Conservation (phyloP, 2,888 invertebrate genomes). For the Cerastis rubricosa region DNA sequence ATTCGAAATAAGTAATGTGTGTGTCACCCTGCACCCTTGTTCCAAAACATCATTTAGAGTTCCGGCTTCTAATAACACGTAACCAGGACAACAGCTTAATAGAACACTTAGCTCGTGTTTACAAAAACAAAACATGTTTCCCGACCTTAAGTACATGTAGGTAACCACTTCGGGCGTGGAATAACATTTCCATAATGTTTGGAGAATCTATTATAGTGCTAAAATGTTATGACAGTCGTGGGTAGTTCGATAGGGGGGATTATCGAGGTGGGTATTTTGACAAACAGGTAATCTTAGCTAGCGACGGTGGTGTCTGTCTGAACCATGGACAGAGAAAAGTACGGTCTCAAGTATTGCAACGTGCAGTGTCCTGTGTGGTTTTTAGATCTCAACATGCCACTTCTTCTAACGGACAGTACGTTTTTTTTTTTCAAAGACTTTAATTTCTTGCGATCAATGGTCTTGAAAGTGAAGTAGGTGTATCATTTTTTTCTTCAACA, state of each 20-base stretch:
- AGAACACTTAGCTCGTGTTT: conserved; percentile 28
- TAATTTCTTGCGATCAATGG: neutral
- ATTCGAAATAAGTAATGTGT: neutral
- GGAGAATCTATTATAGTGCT: conserved; percentile 19
- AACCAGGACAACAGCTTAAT: conserved; percentile 13
- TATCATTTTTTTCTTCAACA: no score
- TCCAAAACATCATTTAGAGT: conserved; percentile 5
- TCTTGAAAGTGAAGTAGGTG: no score
- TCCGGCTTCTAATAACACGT: conserved; percentile 39
- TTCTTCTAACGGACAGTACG: neutral
- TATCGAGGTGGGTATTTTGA: neutral
- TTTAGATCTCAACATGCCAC: conserved; percentile 6
- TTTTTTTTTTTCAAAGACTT: neutral
- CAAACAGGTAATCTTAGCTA: neutral
- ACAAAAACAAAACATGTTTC: conserved; percentile 51
- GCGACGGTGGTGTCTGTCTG: neutral
- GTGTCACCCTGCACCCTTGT: conserved; percentile 12
- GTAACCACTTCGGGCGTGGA: conserved; percentile 2
- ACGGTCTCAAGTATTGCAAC: neutral
- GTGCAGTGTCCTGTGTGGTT: conserved; percentile 3
- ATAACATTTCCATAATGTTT: conserved; percentile 36
- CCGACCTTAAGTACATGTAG: conserved; percentile 1
- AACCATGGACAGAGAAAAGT: neutral
- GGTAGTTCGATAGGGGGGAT: conserved; percentile 1
- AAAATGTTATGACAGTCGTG: conserved; percentile 35